Evolutionary conservation across 1,140 invertebrate species (phyloP).

Genomic region (Cherax quadricarinatus): DNA sequence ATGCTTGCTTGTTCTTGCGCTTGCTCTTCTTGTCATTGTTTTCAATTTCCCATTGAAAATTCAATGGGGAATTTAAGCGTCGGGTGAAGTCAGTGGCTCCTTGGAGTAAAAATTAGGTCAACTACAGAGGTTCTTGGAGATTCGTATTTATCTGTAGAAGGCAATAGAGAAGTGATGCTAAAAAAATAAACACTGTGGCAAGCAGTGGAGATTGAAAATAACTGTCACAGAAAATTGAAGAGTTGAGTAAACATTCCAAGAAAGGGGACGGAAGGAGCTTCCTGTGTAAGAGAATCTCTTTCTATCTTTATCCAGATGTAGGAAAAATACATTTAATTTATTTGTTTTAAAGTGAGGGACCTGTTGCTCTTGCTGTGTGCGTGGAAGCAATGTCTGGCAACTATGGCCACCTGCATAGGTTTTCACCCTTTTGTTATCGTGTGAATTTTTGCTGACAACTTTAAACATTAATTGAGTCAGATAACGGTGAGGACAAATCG

Average conservation of each 20-base stretch:
- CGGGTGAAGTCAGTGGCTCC: background rate
- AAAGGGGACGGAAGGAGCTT: background rate
- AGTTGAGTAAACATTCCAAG: background rate
- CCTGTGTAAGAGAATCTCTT: background rate
- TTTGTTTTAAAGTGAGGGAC: background rate
- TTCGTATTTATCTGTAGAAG: background rate
- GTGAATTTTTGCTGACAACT: background rate
- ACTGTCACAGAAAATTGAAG: background rate
- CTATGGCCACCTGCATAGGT: constrained; percentile 4
- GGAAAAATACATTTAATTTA: background rate
- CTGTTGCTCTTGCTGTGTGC: background rate
- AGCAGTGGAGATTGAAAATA: background rate
- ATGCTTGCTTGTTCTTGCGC: constrained; percentile 49
- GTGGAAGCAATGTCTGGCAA: constrained; percentile 52
- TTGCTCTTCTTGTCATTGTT: constrained; percentile 35
- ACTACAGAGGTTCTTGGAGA: background rate
- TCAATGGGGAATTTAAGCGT: background rate
- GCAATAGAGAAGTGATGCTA: background rate
- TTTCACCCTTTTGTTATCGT: background rate
- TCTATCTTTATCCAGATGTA: background rate
- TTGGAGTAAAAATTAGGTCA: background rate
- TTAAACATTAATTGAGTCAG: constrained; percentile 13
- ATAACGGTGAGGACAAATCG: constrained; percentile 51
- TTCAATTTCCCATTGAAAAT: constrained; percentile 1
- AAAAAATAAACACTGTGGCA: background rate